A percentile compares a stretch with the other conserved stretches of the same genome.
Evolutionary conservation across 2,888 invertebrate species (phyloP).

Genomic region (Nomada hirtipes): DNA sequence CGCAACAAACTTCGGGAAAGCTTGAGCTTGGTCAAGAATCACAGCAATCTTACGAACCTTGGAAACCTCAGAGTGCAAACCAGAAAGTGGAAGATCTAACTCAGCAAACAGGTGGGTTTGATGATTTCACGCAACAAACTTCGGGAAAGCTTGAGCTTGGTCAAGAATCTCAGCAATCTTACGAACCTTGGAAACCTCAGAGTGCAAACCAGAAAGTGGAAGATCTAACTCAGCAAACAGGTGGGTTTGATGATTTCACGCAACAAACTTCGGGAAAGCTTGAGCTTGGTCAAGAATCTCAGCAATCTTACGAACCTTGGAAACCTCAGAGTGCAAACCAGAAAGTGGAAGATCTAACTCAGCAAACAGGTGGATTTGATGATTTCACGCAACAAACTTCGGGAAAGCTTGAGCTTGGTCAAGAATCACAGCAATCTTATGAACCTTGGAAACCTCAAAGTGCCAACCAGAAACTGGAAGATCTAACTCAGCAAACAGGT

Average conservation of each 20-base stretch:
- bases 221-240: slow-evolving; percentile 34
- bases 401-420: slow-evolving; percentile 33
- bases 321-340: neutral
- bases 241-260: slow-evolving; percentile 59
- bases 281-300: slow-evolving; percentile 30
- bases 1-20: slow-evolving; percentile 45
- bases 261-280: slow-evolving; percentile 52
- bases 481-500: slow-evolving; percentile 49
- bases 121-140: slow-evolving; percentile 62
- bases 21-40: slow-evolving; percentile 15
- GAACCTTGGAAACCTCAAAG: slow-evolving; percentile 17
- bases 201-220: slow-evolving; percentile 36
- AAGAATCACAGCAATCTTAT: slow-evolving; percentile 17
- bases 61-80: slow-evolving; percentile 9
- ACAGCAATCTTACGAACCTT: slow-evolving; percentile 10
- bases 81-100: slow-evolving; percentile 46
- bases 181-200: slow-evolving; percentile 48
- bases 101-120: slow-evolving; percentile 61
- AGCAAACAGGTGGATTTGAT: slow-evolving; percentile 26
- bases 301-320: slow-evolving; percentile 51
- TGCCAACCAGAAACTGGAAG: slow-evolving; percentile 28
- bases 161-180: slow-evolving; percentile 38
- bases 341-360: slow-evolving; percentile 16
- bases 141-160: slow-evolving; percentile 40
- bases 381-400: slow-evolving; percentile 39